phyloP scores from a whole-genome alignment of 2,797 vertebrate genomes.

The Helostoma temminkii region DNA sequence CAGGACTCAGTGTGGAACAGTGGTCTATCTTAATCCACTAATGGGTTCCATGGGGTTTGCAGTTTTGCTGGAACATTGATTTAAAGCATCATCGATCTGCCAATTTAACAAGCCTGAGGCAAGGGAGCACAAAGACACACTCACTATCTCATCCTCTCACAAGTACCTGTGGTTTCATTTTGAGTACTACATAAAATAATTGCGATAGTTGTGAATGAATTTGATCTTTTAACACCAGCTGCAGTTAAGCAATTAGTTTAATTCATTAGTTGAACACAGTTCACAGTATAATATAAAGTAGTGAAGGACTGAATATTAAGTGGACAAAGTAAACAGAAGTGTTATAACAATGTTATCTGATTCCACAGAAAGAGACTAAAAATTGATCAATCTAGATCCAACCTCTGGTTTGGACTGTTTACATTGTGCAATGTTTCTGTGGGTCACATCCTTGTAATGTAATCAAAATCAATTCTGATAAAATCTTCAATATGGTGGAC shows the following conservation, averaged over 20 bases:
- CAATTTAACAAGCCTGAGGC: slow-evolving; percentile 72
- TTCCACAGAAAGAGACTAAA: slow-evolving; percentile 2
- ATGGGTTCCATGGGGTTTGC: slow-evolving; percentile 78
- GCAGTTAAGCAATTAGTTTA: neutral
- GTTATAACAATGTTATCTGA: neutral
- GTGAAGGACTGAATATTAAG: neutral
- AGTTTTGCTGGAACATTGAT: slow-evolving; percentile 78
- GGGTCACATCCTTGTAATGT: neutral
- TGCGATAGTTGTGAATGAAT: slow-evolving; percentile 12
- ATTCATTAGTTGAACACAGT: slow-evolving; percentile 2
- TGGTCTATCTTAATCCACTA: slow-evolving; percentile 80
- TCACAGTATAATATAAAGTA: neutral
- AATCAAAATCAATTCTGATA: slow-evolving; percentile 14
- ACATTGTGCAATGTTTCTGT: neutral
- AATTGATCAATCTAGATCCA: neutral
- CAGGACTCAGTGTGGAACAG: slow-evolving; percentile 58
- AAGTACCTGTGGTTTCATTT: slow-evolving; percentile 50
- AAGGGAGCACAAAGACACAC: slow-evolving; percentile 55
- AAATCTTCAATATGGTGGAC: slow-evolving; percentile 20
- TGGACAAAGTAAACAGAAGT: neutral
- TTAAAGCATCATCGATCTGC: slow-evolving; percentile 80
- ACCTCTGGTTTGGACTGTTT: neutral
- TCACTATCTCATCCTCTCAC: slow-evolving; percentile 40
- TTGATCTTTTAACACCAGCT: slow-evolving; percentile 14
- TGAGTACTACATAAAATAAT: slow-evolving; percentile 35